These are phyloP conservation scores for Vannuccia rotundouncinata DNA, from an alignment of 2,888 invertebrate species.

Conservation along the genomic window DNA sequence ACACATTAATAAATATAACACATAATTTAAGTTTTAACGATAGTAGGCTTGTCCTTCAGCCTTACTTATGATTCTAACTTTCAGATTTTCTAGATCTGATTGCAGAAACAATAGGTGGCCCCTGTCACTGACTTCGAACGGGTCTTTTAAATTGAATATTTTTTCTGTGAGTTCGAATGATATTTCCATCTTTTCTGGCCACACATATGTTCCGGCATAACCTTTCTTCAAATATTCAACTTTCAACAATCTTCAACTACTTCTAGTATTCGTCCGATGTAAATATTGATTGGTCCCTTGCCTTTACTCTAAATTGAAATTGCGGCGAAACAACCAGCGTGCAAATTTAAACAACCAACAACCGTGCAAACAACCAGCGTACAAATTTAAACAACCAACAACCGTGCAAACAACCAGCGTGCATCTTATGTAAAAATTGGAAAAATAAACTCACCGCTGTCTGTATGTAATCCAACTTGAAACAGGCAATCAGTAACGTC, in stretches of 20 bases:
- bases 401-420: no score
- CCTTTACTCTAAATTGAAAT: background rate
- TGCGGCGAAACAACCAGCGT: background rate
- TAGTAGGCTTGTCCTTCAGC: background rate
- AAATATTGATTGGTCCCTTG: slow-evolving; percentile 26
- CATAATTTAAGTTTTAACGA: no score
- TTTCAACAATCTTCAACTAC: background rate
- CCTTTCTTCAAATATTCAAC: slow-evolving; percentile 5
- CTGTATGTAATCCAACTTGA: no score
- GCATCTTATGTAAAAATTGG: no score
- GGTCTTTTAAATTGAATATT: background rate
- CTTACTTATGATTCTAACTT: background rate
- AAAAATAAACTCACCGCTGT: no score
- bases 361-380: no score
- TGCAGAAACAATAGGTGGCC: slow-evolving; percentile 2
- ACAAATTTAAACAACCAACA: no score
- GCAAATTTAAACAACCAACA: no score
- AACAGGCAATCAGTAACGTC: no score
- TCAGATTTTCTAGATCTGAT: background rate
- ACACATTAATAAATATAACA: background rate
- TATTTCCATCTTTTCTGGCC: slow-evolving; percentile 6
- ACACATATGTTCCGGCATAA: slow-evolving; percentile 8
- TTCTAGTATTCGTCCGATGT: slow-evolving; percentile 1
- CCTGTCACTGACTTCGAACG: background rate
- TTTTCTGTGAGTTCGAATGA: background rate